Evolutionary conservation across 2,888 invertebrate species (phyloP).

Genomic region (Arrhopalites spinosus): DNA sequence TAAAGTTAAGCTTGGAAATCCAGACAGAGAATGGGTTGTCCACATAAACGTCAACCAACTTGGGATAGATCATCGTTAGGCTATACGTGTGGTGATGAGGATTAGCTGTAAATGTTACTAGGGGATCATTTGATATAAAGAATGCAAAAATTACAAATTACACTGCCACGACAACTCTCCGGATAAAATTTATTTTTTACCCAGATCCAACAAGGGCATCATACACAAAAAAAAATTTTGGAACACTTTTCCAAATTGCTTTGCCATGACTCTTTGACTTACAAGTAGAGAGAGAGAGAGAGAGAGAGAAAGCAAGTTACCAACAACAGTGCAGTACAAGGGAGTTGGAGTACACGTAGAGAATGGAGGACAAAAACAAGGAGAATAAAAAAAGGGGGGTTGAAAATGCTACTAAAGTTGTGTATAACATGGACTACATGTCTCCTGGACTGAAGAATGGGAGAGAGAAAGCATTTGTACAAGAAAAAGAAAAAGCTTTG

Average conservation of each 20-base stretch:
- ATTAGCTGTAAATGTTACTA: constrained; percentile 31
- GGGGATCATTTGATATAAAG: constrained; percentile 31
- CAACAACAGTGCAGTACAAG: background rate
- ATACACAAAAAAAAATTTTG: background rate
- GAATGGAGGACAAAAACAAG: background rate
- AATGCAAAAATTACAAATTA: constrained; percentile 32
- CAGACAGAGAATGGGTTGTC: constrained; percentile 7
- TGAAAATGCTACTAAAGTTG: background rate
- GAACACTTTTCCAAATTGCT: constrained; percentile 26
- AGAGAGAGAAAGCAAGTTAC: background rate
- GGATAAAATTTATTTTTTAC: no score
- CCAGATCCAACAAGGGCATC: no score
- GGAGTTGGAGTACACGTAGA: background rate
- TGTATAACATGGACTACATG: background rate
- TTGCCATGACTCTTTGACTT: constrained; percentile 26
- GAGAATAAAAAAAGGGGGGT: background rate
- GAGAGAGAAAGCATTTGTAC: background rate
- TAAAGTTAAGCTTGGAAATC: constrained; percentile 24
- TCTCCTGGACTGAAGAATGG: background rate
- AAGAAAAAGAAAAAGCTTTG: background rate
- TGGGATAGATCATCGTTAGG: constrained; percentile 29
- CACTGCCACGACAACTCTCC: background rate
- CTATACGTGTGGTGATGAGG: constrained; percentile 11
- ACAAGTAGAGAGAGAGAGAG: background rate
- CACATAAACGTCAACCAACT: constrained; percentile 21